Conservation (phyloP, 2,113 vertebrate genomes). For the Cephalopholis sonnerati region DNA sequence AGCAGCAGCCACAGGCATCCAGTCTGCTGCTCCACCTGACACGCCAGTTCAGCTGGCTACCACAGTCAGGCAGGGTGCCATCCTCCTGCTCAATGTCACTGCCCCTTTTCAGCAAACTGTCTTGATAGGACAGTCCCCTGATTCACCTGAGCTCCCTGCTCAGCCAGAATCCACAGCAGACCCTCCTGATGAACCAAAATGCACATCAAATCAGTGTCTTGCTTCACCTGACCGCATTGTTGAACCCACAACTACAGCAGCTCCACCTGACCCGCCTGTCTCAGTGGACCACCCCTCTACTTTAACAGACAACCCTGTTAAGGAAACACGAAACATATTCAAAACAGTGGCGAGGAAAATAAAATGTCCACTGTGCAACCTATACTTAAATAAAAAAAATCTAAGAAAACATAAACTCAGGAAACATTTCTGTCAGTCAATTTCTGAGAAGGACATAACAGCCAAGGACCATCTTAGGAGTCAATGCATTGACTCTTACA, state of each 20-base stretch:
- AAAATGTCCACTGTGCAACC: slow-evolving; percentile 31
- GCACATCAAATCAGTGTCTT: not conserved
- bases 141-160: too few relatives aligned
- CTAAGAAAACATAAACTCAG: slow-evolving; percentile 19
- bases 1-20: not conserved
- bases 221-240: not conserved
- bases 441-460: slow-evolving; percentile 20
- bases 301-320: not conserved
- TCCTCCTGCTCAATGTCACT: slow-evolving; percentile 21
- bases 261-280: too few relatives aligned
- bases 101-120: not conserved
- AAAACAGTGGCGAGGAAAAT: not conserved
- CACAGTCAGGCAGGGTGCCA: not conserved
- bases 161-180: not conserved
- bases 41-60: too few relatives aligned
- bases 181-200: not conserved
- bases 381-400: slow-evolving; percentile 8
- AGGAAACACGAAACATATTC: not conserved
- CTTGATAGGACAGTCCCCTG: not conserved
- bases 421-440: slow-evolving; percentile 11
- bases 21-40: not conserved
- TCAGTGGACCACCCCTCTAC: not conserved
- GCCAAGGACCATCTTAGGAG: slow-evolving; percentile 21
- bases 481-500: slow-evolving; percentile 24
- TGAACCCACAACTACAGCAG: not conserved